A percentile compares a stretch with the other conserved stretches of the same genome.
Evolutionary conservation across 2,888 invertebrate genomes (phyloP).

Genomic region (Drosophila nigricruria): DNA sequence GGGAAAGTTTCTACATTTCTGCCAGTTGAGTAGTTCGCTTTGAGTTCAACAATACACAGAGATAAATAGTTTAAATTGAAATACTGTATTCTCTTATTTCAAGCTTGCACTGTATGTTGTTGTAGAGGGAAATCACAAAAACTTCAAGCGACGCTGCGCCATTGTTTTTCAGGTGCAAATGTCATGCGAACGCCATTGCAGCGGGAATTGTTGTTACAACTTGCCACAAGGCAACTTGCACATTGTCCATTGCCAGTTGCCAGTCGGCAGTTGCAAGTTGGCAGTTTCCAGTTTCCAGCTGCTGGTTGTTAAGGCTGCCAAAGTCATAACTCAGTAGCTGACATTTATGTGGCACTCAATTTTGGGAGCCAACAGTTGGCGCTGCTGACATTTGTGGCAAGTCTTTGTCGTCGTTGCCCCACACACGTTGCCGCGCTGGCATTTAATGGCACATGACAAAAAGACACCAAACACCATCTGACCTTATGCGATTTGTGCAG

Average conservation of each 20-base stretch:
- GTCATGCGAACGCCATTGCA: conserved; percentile 29
- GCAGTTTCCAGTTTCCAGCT: background rate
- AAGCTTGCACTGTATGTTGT: background rate
- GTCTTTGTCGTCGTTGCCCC: conserved; percentile 16
- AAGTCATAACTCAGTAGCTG: conserved; percentile 53
- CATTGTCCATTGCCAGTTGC: conserved; percentile 8
- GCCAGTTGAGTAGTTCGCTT: background rate
- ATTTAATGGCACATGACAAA: conserved; percentile 34
- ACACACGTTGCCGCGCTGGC: conserved; percentile 8
- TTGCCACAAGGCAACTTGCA: conserved; percentile 5
- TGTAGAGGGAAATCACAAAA: conserved; percentile 36
- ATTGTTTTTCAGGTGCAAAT: conserved; percentile 63
- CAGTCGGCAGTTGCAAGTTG: background rate
- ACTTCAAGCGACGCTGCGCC: conserved; percentile 31
- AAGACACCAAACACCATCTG: conserved; percentile 5
- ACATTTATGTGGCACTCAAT: conserved; percentile 63
- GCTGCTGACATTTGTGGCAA: conserved; percentile 44
- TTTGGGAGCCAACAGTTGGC: conserved; percentile 26
- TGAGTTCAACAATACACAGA: background rate
- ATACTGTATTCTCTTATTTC: background rate
- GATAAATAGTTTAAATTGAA: background rate
- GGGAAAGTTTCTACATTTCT: background rate
- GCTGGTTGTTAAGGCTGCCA: conserved; percentile 20
- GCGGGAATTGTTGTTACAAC: conserved; percentile 5
- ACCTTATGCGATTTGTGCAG: conserved; percentile 38